These are phyloP conservation scores for Sminthurinus aureus DNA, from an alignment of 2,888 invertebrate genomes.

Conservation along the genomic window DNA sequence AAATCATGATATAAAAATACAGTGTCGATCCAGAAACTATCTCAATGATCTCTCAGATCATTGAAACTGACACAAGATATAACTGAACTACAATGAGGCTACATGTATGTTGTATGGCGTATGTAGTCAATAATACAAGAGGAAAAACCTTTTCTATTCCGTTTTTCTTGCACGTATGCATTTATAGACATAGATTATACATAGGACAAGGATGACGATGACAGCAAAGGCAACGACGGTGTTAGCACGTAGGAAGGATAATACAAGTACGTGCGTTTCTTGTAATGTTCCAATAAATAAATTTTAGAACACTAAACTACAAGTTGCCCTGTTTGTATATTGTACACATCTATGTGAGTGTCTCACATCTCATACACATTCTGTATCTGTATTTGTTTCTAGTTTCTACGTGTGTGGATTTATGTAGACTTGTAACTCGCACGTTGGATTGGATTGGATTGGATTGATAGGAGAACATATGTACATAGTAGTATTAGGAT, in stretches of 20 bases:
- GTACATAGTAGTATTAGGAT: background rate
- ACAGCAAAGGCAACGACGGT: no score
- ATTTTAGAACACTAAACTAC: conserved; percentile 10
- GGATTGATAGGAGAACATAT: background rate
- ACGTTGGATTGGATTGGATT: background rate
- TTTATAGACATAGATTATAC: no score
- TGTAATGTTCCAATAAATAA: conserved; percentile 22
- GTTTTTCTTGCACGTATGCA: no score
- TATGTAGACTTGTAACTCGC: background rate
- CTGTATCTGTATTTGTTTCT: background rate
- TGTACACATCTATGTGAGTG: background rate
- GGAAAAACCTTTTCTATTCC: no score
- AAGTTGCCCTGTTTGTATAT: background rate
- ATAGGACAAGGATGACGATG: background rate
- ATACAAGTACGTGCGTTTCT: conserved; percentile 5
- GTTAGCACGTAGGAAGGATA: background rate
- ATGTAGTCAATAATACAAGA: no score
- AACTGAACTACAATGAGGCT: no score
- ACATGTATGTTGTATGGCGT: no score
- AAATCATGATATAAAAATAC: no score
- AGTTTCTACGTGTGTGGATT: background rate
- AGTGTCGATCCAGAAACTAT: no score
- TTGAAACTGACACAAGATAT: no score
- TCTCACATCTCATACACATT: background rate
- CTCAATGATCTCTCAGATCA: no score